phyloP scores from a whole-genome alignment of 1,140 invertebrate species.

The Myzus persicae region DNA sequence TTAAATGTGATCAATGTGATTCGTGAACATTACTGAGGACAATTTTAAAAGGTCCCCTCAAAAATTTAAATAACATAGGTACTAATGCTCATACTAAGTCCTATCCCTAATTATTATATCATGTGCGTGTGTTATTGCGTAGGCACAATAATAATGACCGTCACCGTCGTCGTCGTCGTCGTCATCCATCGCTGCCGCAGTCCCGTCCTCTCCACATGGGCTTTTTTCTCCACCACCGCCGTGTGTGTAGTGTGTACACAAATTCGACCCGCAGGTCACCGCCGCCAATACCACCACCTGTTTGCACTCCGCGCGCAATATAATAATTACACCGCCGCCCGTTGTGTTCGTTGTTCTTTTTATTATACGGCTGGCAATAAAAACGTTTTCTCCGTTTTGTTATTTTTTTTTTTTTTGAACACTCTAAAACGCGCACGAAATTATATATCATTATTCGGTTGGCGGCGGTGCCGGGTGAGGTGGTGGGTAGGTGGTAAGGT shows the following conservation, averaged over 20 bases:
- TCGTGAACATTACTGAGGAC: neutral
- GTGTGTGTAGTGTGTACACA: neutral
- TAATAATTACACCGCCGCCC: neutral
- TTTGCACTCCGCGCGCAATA: neutral
- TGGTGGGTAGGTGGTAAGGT: neutral
- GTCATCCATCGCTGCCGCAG: neutral
- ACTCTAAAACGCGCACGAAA: neutral
- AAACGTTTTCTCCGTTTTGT: neutral
- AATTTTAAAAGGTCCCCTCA: neutral
- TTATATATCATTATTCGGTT: neutral
- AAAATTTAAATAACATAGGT: too few relatives aligned
- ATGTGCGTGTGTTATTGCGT: neutral
- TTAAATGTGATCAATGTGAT: neutral
- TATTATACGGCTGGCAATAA: neutral
- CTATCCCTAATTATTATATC: neutral
- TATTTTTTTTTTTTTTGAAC: neutral
- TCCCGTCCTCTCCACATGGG: neutral
- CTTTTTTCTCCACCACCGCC: neutral
- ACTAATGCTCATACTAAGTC: neutral
- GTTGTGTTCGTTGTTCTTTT: neutral
- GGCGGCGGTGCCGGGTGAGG: too few relatives aligned
- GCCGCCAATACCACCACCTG: neutral
- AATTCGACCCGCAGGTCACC: neutral
- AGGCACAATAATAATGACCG: neutral
- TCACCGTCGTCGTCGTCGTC: neutral